Percentiles rank a stretch among this genome's conserved stretches.
Evolutionary conservation across 1,140 invertebrate genomes (phyloP).

Genomic region (Elymnias hypermnestra): DNA sequence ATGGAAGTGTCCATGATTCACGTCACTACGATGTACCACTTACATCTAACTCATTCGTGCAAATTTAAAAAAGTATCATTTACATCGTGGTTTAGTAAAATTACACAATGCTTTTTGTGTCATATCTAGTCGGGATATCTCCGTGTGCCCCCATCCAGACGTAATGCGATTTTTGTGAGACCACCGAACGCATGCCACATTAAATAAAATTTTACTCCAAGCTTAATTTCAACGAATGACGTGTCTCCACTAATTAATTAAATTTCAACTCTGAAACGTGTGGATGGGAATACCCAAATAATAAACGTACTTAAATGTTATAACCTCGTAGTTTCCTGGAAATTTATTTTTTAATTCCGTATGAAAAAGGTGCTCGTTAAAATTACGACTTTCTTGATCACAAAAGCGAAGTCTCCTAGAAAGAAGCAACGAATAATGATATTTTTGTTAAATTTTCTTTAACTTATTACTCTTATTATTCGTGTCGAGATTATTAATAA

Average conservation of each 20-base stretch:
- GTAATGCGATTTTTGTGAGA: slow-evolving; percentile 56
- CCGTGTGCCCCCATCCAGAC: slow-evolving; percentile 17
- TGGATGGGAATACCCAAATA: slow-evolving; percentile 16
- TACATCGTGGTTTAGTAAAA: no score
- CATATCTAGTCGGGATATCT: no score
- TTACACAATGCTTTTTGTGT: no score
- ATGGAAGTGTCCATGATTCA: no score
- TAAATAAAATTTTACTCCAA: slow-evolving; percentile 48
- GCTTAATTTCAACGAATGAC: slow-evolving; percentile 38
- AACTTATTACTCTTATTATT: no score
- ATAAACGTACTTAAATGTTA: slow-evolving; percentile 16
- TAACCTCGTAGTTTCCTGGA: neutral
- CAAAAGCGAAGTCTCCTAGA: no score
- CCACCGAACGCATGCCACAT: slow-evolving; percentile 51
- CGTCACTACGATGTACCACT: no score
- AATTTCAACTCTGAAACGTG: slow-evolving; percentile 30
- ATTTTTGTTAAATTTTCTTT: no score
- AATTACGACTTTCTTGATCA: neutral
- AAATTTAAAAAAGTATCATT: no score
- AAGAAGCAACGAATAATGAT: no score
- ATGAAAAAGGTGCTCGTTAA: neutral
- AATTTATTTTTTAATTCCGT: neutral
- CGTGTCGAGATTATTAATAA: no score
- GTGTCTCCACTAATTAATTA: slow-evolving; percentile 50
- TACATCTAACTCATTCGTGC: no score